Evolutionary conservation across 2,113 vertebrate genomes (phyloP).

Genomic region (Hoplias malabaricus): DNA sequence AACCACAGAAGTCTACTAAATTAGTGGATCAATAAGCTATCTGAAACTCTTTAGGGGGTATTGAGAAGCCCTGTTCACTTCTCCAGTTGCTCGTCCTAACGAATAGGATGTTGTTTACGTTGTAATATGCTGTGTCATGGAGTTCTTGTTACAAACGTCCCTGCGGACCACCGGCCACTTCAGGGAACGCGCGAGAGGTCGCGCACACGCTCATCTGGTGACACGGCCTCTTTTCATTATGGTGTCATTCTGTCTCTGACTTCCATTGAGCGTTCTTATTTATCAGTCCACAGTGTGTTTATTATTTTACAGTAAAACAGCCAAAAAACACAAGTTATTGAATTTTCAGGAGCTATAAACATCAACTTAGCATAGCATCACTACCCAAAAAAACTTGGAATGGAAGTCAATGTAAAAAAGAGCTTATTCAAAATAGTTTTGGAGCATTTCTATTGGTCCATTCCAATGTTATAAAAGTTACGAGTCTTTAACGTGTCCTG

Average conservation of each 20-base stretch:
- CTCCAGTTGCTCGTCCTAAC: constrained; percentile 81
- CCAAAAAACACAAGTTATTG: too few species aligned
- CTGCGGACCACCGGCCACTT: constrained; percentile 69
- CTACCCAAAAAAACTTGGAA: too few species aligned
- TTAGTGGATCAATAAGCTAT: constrained; percentile 83
- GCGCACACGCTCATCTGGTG: constrained; percentile 17
- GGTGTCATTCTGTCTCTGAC: neutral
- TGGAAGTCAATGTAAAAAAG: too few species aligned
- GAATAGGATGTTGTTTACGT: constrained; percentile 84
- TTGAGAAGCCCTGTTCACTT: constrained; percentile 70
- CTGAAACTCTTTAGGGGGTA: constrained; percentile 74
- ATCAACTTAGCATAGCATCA: too few species aligned
- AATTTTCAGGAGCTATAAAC: too few species aligned
- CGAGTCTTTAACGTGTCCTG: too few species aligned
- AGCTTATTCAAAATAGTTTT: too few species aligned
- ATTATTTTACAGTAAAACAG: too few species aligned
- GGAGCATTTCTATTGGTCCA: too few species aligned
- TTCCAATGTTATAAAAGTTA: too few species aligned
- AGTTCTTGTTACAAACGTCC: constrained; percentile 73
- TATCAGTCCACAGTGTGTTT: neutral
- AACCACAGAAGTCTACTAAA: constrained; percentile 73
- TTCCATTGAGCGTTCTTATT: neutral
- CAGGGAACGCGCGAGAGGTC: constrained; percentile 59
- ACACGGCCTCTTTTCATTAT: constrained; percentile 8
- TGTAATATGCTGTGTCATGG: constrained; percentile 76